Conservation (phyloP, 1,140 invertebrate genomes). For the Euwallacea fornicatus region DNA sequence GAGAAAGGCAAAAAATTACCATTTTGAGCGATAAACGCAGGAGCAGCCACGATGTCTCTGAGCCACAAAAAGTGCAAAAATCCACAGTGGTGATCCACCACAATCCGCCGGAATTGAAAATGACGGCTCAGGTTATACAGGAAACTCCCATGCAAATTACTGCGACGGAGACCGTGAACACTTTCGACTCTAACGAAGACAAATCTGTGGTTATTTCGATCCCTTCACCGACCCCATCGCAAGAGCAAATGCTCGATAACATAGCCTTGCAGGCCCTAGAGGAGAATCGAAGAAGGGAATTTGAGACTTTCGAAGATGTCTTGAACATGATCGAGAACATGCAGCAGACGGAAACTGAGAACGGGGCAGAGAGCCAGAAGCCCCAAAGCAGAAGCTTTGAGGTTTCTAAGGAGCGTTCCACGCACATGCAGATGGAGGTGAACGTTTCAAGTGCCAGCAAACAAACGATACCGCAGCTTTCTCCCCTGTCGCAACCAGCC, state of each 20-base stretch:
- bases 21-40: constrained; percentile 5
- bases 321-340: constrained; percentile 70
- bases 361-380: constrained; percentile 34
- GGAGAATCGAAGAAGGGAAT: constrained; percentile 57
- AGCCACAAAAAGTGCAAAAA: constrained; percentile 29
- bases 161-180: constrained; percentile 42
- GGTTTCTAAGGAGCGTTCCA: constrained; percentile 16
- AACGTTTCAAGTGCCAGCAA: constrained; percentile 47
- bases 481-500: constrained; percentile 69
- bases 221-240: constrained; percentile 62
- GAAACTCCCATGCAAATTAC: constrained; percentile 44
- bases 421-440: constrained; percentile 36
- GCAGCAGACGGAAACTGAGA: constrained; percentile 51
- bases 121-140: constrained; percentile 51
- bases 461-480: constrained; percentile 64
- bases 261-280: constrained; percentile 60
- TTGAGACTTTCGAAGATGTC: constrained; percentile 68
- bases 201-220: constrained; percentile 64
- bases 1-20: constrained; percentile 9
- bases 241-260: constrained; percentile 63
- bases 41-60: constrained; percentile 21
- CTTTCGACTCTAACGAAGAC: constrained; percentile 54
- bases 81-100: constrained; percentile 45
- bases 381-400: constrained; percentile 13
- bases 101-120: constrained; percentile 50